Conservation (phyloP, 23 tunicate genomes). For the Halocynthia roretzi region DNA sequence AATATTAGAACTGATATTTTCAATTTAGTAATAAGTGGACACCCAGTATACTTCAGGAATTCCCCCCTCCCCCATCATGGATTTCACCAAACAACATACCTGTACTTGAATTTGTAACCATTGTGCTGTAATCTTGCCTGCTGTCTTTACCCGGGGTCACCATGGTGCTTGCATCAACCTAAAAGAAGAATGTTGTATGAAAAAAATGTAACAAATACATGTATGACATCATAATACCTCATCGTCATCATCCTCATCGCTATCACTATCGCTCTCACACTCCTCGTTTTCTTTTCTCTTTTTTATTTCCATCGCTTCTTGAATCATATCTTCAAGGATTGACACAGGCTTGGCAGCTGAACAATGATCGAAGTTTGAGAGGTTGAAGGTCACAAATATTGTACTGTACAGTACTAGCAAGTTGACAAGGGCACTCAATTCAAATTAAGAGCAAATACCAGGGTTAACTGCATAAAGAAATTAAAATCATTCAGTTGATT, state of each 20-base stretch:
- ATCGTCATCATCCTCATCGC: constrained; percentile 66
- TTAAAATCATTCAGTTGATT: not conserved
- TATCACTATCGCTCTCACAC: constrained; percentile 35
- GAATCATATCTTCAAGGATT: constrained; percentile 71
- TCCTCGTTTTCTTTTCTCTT: constrained; percentile 34
- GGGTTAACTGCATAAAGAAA: no score
- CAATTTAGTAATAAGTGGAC: no score
- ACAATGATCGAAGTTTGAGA: not conserved
- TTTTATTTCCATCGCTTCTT: constrained; percentile 94
- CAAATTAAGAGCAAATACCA: no score
- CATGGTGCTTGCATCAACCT: constrained; percentile 29
- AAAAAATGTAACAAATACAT: no score
- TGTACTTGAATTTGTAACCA: constrained; percentile 35
- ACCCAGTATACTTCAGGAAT: no score
- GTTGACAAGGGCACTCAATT: no score
- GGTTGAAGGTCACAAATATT: no score
- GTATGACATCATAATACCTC: constrained; percentile 18
- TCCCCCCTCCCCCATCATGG: constrained; percentile 1
- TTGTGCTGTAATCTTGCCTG: constrained; percentile 27
- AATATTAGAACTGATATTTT: no score
- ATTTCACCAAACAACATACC: not conserved
- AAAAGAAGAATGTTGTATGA: not conserved
- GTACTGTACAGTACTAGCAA: no score
- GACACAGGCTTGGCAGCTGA: constrained; percentile 20
- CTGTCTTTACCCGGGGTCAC: constrained; percentile 34